These are phyloP conservation scores for Habropoda laboriosa DNA, from an alignment of 1,140 invertebrate species.

Conservation along the genomic window DNA sequence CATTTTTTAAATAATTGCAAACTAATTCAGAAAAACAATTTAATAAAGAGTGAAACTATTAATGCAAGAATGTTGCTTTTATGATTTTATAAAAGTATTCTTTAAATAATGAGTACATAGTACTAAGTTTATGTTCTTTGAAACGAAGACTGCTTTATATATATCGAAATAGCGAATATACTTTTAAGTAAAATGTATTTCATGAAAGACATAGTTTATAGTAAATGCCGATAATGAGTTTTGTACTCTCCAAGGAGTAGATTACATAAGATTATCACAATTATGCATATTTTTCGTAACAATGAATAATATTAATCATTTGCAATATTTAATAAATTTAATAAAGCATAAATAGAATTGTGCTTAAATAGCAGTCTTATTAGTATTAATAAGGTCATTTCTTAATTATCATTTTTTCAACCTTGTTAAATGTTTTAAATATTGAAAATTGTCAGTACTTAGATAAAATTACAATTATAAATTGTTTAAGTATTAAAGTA, in stretches of 20 bases:
- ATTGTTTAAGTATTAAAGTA: neutral
- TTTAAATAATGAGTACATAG: constrained; percentile 27
- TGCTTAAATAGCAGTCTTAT: constrained; percentile 34
- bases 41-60: neutral
- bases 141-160: neutral
- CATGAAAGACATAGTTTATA: constrained; percentile 17
- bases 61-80: constrained; percentile 47
- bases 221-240: constrained; percentile 43
- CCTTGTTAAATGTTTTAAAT: constrained; percentile 25
- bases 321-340: constrained; percentile 27
- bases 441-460: neutral
- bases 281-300: constrained; percentile 12
- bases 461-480: constrained; percentile 16
- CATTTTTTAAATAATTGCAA: neutral
- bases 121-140: neutral
- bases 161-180: neutral
- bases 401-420: constrained; percentile 20
- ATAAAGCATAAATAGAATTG: constrained; percentile 41
- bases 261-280: constrained; percentile 52
- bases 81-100: constrained; percentile 14
- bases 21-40: constrained; percentile 9
- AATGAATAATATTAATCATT: constrained; percentile 1
- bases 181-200: constrained; percentile 10
- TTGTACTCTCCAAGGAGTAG: neutral
- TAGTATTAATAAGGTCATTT: constrained; percentile 40